A percentile compares a stretch with the other conserved stretches of the same genome.
Evolutionary conservation across 2,113 vertebrate genomes (phyloP).

Genomic region (Puntigrus tetrazona): DNA sequence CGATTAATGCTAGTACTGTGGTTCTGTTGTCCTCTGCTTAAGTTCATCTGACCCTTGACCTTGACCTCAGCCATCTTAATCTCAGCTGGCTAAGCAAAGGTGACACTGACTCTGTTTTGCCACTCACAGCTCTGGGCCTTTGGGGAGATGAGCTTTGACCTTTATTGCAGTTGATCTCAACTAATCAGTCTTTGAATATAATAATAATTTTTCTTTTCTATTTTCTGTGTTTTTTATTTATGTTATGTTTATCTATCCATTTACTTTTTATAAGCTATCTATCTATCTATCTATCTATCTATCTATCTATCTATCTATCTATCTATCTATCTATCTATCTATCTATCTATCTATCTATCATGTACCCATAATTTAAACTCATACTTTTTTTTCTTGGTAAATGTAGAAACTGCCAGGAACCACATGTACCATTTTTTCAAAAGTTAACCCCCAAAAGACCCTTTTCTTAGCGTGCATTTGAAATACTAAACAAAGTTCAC

Average conservation of each 20-base stretch:
- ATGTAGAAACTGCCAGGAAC: background rate
- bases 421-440: too few relatives aligned
- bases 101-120: slow-evolving; percentile 53
- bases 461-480: slow-evolving; percentile 40
- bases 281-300: background rate
- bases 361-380: too few relatives aligned
- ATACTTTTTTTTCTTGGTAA: background rate
- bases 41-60: slow-evolving; percentile 71
- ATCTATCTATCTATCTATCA: background rate
- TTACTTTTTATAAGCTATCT: too few relatives aligned
- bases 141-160: slow-evolving; percentile 64
- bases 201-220: too few relatives aligned
- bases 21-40: slow-evolving; percentile 57
- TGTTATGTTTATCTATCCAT: too few relatives aligned
- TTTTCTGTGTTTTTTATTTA: too few relatives aligned
- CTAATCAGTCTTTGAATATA: background rate
- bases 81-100: slow-evolving; percentile 65
- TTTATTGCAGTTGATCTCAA: background rate
- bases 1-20: slow-evolving; percentile 46
- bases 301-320: background rate
- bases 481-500: slow-evolving; percentile 35
- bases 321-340: background rate
- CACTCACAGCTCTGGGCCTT: slow-evolving; percentile 49
- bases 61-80: slow-evolving; percentile 67
- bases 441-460: background rate